These are phyloP conservation scores for Chrysopa pallens DNA, from an alignment of 1,140 invertebrate species.

Conservation along the genomic window DNA sequence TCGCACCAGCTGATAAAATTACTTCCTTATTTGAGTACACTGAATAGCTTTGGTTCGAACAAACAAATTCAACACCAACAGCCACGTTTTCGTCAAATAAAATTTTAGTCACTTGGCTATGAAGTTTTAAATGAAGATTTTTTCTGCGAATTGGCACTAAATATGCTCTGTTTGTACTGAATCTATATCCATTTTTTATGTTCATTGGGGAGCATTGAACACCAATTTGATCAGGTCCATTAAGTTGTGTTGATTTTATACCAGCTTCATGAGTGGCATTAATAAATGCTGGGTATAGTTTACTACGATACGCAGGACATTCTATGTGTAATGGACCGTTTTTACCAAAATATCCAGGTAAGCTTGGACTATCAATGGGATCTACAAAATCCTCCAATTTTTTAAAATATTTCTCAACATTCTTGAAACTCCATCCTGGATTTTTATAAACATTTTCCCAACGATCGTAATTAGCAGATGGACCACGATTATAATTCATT, in stretches of 20 bases:
- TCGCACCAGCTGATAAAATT: too few species aligned
- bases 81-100: neutral
- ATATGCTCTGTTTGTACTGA: too few species aligned
- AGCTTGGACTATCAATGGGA: too few species aligned
- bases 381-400: slow-evolving; percentile 35
- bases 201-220: too few species aligned
- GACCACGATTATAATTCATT: slow-evolving; percentile 54
- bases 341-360: slow-evolving; percentile 10
- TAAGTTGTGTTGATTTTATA: too few species aligned
- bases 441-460: slow-evolving; percentile 45
- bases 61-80: slow-evolving; percentile 2
- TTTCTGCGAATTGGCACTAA: neutral
- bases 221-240: too few species aligned
- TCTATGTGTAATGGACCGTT: too few species aligned
- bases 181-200: slow-evolving; percentile 20
- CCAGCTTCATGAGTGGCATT: too few species aligned
- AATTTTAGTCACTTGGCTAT: slow-evolving; percentile 4
- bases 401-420: slow-evolving; percentile 37
- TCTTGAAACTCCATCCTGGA: slow-evolving; percentile 41
- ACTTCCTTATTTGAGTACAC: neutral
- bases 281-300: too few species aligned
- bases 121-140: slow-evolving; percentile 3
- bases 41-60: slow-evolving; percentile 1
- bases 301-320: too few species aligned
- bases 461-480: slow-evolving; percentile 43